A percentile compares a stretch with the other conserved stretches of the same genome.
These are phyloP conservation scores for Tarsius wallacei DNA, from an alignment of 2,797 vertebrate genomes.

Conservation along the genomic window DNA sequence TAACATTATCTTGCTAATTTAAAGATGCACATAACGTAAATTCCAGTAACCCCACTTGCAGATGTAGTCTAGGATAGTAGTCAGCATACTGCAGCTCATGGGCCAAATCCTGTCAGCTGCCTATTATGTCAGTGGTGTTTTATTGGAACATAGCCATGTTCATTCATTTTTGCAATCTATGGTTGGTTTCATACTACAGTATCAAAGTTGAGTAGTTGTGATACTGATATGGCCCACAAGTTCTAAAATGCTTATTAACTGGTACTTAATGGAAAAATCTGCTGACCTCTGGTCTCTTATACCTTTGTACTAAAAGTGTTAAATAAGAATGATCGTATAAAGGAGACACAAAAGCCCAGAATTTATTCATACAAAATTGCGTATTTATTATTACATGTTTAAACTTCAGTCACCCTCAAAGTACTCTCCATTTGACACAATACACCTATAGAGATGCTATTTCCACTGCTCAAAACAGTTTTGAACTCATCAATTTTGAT, in stretches of 20 bases:
- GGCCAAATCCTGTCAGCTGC: not conserved
- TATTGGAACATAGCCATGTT: not conserved
- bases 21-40: not conserved
- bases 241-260: not conserved
- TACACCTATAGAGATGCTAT: too few relatives aligned
- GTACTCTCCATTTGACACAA: too few relatives aligned
- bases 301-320: not conserved
- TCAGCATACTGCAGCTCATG: not conserved
- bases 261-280: not conserved
- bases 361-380: too few relatives aligned
- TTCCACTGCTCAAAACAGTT: too few relatives aligned
- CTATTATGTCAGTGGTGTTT: not conserved
- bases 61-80: not conserved
- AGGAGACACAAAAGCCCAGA: too few relatives aligned
- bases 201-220: not conserved
- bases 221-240: not conserved
- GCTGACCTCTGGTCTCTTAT: not conserved
- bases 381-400: too few relatives aligned
- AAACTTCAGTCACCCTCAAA: too few relatives aligned
- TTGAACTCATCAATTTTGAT: too few relatives aligned
- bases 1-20: conserved; percentile 4
- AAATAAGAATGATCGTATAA: not conserved
- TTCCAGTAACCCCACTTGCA: not conserved
- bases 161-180: not conserved
- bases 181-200: not conserved